These are phyloP conservation scores for Leucophora obtusa DNA, from an alignment of 2,888 invertebrate species.

Conservation along the genomic window DNA sequence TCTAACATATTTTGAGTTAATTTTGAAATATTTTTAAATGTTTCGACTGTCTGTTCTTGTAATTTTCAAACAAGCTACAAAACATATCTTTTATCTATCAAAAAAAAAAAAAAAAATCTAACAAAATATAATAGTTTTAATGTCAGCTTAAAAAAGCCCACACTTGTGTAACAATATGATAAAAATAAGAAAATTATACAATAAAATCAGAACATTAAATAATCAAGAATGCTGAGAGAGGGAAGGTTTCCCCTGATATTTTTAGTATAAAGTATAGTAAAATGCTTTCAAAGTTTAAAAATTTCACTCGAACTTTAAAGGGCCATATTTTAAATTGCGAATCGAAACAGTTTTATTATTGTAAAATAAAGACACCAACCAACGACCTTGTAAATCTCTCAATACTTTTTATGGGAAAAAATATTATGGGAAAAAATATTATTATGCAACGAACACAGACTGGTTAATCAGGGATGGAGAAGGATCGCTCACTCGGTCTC, in stretches of 20 bases:
- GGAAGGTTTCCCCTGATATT: neutral
- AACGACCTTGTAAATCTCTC: too few relatives aligned
- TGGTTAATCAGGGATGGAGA: too few relatives aligned
- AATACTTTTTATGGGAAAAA: too few relatives aligned
- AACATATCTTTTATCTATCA: neutral
- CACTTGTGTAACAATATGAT: neutral
- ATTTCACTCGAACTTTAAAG: too few relatives aligned
- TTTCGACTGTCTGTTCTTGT: neutral
- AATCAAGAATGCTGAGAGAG: neutral
- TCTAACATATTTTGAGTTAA: neutral
- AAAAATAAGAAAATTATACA: neutral
- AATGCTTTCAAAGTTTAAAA: too few relatives aligned
- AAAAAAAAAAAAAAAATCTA: neutral
- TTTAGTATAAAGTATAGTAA: too few relatives aligned
- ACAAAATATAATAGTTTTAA: neutral
- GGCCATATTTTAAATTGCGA: too few relatives aligned
- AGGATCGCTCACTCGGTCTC: too few relatives aligned
- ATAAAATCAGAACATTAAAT: constrained; percentile 3
- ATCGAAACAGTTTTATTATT: too few relatives aligned
- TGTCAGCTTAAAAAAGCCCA: constrained; percentile 2
- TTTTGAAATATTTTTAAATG: neutral
- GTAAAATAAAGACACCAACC: too few relatives aligned
- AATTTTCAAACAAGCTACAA: neutral
- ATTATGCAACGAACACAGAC: too few relatives aligned
- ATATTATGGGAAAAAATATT: too few relatives aligned